These are phyloP conservation scores for Melikaiella ostensackeni DNA, from an alignment of 2,888 invertebrate genomes.

Conservation along the genomic window DNA sequence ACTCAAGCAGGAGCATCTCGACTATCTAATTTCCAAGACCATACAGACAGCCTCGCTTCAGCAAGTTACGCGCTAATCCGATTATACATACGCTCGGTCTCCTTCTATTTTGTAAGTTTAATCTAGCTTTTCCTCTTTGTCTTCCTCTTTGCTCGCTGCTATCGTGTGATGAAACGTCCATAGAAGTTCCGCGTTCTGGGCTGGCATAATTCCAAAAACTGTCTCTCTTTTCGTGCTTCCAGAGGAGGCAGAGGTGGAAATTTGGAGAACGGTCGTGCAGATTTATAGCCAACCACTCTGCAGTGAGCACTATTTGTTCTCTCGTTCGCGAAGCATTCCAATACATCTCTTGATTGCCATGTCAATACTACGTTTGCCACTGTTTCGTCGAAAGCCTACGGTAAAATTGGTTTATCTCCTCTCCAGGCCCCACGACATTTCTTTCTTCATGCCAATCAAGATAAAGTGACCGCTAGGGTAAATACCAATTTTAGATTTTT, in stretches of 20 bases:
- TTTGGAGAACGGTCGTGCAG: conserved; percentile 1
- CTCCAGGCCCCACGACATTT: conserved; percentile 8
- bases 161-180: conserved; percentile 34
- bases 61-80: conserved; percentile 48
- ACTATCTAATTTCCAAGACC: conserved; percentile 14
- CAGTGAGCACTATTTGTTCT: conserved; percentile 33
- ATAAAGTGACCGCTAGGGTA: background rate
- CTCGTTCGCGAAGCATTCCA: conserved; percentile 34
- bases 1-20: conserved; percentile 9
- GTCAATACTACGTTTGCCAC: conserved; percentile 34
- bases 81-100: conserved; percentile 49
- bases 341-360: conserved; percentile 41
- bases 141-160: background rate
- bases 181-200: conserved; percentile 43
- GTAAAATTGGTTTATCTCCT: conserved; percentile 10
- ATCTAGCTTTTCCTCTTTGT: conserved; percentile 46
- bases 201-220: conserved; percentile 50
- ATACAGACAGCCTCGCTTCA: conserved; percentile 42
- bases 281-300: conserved; percentile 14
- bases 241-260: conserved; percentile 1
- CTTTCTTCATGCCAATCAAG: conserved; percentile 20
- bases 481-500: background rate
- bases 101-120: conserved; percentile 52
- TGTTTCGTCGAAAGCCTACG: conserved; percentile 6
- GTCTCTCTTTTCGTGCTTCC: conserved; percentile 40